These are phyloP conservation scores for Camponotus fellah DNA, from an alignment of 2,888 invertebrate species.

Conservation along the genomic window DNA sequence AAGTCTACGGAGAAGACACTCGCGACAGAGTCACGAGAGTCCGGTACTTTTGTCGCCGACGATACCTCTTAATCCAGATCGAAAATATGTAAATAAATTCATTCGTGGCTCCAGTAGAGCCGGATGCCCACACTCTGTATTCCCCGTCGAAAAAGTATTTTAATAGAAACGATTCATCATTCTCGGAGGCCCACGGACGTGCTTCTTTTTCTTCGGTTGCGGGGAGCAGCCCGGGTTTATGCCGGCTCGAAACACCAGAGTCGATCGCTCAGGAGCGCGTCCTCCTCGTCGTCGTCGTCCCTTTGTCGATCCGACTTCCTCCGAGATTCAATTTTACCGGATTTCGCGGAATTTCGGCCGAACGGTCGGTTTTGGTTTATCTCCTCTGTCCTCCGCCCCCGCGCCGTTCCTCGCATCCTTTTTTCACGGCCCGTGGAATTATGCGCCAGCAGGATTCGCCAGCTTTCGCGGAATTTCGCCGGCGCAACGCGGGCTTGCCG, in stretches of 20 bases:
- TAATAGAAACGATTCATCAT: slow-evolving; percentile 81
- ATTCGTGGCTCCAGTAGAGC: slow-evolving; percentile 77
- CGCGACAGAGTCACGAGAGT: slow-evolving; percentile 9
- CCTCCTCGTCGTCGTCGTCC: slow-evolving; percentile 52
- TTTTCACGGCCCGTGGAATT: slow-evolving; percentile 63
- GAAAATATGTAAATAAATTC: slow-evolving; percentile 86
- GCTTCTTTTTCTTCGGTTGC: slow-evolving; percentile 72
- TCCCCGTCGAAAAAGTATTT: slow-evolving; percentile 86
- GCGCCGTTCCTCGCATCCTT: background rate
- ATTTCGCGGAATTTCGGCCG: slow-evolving; percentile 77
- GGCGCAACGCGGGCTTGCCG: slow-evolving; percentile 19
- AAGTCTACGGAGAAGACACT: background rate
- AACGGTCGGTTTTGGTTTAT: slow-evolving; percentile 73
- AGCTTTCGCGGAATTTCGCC: slow-evolving; percentile 70
- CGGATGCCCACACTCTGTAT: slow-evolving; percentile 84
- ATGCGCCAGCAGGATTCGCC: slow-evolving; percentile 57
- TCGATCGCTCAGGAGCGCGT: slow-evolving; percentile 49
- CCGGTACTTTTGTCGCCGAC: slow-evolving; percentile 73
- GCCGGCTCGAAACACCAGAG: slow-evolving; percentile 31
- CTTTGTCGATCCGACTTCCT: slow-evolving; percentile 59
- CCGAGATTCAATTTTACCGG: slow-evolving; percentile 76
- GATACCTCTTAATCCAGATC: slow-evolving; percentile 86
- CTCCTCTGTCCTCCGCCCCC: slow-evolving; percentile 44
- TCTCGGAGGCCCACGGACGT: slow-evolving; percentile 69
- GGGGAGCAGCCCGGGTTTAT: slow-evolving; percentile 59